Percentiles rank a stretch among this genome's conserved stretches.
Conservation (phyloP, 2,797 vertebrate genomes). For the Microcaecilia unicolor region DNA sequence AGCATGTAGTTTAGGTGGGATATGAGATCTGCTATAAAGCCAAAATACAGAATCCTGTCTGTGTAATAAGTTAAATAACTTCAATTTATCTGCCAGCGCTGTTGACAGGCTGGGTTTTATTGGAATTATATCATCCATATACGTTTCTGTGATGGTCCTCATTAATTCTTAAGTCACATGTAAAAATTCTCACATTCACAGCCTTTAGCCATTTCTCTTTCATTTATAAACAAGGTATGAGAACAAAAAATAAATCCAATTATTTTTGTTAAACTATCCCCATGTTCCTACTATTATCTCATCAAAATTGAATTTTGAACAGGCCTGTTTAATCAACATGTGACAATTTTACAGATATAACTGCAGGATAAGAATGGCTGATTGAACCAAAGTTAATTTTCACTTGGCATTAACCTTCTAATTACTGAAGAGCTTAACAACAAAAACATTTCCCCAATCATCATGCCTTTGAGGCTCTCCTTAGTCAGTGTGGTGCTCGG, state of each 20-base stretch:
- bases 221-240: no score
- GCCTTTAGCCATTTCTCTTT: neutral
- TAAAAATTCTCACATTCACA: neutral
- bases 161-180: no score
- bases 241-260: constrained; percentile 1
- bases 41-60: no score
- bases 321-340: constrained; percentile 10
- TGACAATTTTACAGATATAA: constrained; percentile 6
- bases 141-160: no score
- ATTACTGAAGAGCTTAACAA: constrained; percentile 13
- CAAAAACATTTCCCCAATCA: neutral
- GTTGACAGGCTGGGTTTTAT: no score
- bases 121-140: no score
- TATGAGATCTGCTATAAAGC: no score
- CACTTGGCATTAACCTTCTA: constrained; percentile 25
- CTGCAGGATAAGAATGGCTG: neutral
- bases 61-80: no score
- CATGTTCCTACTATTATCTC: constrained; percentile 1
- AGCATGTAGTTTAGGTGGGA: no score
- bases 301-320: constrained; percentile 7
- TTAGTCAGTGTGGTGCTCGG: no score
- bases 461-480: neutral
- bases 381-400: constrained; percentile 24
- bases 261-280: neutral
- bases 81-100: no score